phyloP scores from a whole-genome alignment of 1,140 invertebrate species.

The Euborellia annulipes region DNA sequence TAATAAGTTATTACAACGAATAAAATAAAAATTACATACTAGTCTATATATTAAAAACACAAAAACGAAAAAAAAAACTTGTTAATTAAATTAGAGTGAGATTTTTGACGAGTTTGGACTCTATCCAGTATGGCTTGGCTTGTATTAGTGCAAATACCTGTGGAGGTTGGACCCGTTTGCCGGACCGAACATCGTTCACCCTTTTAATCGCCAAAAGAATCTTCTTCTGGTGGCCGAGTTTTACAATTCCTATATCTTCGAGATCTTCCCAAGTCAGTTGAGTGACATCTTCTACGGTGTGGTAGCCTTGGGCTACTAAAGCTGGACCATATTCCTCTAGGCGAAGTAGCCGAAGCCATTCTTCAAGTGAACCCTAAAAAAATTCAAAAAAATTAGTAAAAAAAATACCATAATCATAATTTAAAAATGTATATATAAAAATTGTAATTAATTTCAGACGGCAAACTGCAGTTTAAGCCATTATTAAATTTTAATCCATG shows the following conservation, averaged over 20 bases:
- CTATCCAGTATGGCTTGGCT: too few relatives aligned
- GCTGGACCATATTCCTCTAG: conserved; percentile 83
- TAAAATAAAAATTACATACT: too few relatives aligned
- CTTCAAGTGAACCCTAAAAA: conserved; percentile 67
- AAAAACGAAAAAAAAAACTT: too few relatives aligned
- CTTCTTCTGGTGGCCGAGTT: conserved; percentile 95
- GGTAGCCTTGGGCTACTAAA: conserved; percentile 82
- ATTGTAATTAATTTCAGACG: not conserved
- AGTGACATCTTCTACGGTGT: conserved; percentile 78
- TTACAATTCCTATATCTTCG: conserved; percentile 94
- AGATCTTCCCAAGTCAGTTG: conserved; percentile 97
- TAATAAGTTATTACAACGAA: too few relatives aligned
- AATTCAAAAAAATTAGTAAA: not conserved
- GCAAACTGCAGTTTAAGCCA: too few relatives aligned
- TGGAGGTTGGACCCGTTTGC: conserved; percentile 46
- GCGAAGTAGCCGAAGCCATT: conserved; percentile 80
- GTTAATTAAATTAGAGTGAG: too few relatives aligned
- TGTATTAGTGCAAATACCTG: too few relatives aligned
- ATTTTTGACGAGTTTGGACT: too few relatives aligned
- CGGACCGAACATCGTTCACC: conserved; percentile 83
- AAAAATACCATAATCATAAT: conserved; percentile 2
- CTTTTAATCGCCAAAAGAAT: conserved; percentile 92
- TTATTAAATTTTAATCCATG: too few relatives aligned
- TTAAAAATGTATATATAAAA: not conserved
- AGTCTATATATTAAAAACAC: too few relatives aligned